A percentile compares a stretch with the other conserved stretches of the same genome.
Evolutionary conservation across 2,797 vertebrate genomes (phyloP).

Genomic region (Gambelia wislizenii): DNA sequence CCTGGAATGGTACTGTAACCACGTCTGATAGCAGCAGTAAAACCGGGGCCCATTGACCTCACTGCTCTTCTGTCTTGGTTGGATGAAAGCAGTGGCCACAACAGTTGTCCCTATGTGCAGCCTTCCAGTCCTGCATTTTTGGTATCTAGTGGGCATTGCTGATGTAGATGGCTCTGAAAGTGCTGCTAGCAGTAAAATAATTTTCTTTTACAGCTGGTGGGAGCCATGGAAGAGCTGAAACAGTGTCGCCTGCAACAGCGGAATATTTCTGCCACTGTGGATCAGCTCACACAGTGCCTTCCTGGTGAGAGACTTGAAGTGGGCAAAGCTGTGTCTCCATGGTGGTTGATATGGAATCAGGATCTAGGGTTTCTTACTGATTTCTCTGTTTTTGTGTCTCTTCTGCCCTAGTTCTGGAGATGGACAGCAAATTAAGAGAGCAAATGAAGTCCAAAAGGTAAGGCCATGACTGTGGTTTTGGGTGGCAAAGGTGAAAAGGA

Average conservation of each 20-base stretch:
- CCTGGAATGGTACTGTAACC: background rate
- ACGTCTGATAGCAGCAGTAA: background rate
- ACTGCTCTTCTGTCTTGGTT: too few species aligned
- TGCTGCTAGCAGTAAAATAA: background rate
- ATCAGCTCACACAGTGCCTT: constrained; percentile 92
- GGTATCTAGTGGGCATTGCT: background rate
- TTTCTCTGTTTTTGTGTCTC: constrained; percentile 29
- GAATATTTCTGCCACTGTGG: constrained; percentile 94
- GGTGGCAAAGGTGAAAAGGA: background rate
- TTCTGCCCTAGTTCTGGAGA: constrained; percentile 89
- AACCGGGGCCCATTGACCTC: background rate
- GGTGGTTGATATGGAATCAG: fast-evolving
- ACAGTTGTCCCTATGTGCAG: too few species aligned
- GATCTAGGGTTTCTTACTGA: constrained; percentile 47
- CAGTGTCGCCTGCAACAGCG: constrained; percentile 93
- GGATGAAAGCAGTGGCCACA: background rate
- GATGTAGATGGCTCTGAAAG: too few species aligned
- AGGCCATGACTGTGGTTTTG: fast-evolving
- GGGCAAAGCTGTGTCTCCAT: fast-evolving
- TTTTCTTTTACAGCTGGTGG: constrained; percentile 80
- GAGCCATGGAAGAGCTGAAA: constrained; percentile 91
- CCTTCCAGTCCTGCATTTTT: too few species aligned
- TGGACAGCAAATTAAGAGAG: constrained; percentile 95
- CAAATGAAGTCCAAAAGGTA: constrained; percentile 97
- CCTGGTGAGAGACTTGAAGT: constrained; percentile 83